Conservation (phyloP, 2,113 vertebrate genomes). For the Eonycteris spelaea region DNA sequence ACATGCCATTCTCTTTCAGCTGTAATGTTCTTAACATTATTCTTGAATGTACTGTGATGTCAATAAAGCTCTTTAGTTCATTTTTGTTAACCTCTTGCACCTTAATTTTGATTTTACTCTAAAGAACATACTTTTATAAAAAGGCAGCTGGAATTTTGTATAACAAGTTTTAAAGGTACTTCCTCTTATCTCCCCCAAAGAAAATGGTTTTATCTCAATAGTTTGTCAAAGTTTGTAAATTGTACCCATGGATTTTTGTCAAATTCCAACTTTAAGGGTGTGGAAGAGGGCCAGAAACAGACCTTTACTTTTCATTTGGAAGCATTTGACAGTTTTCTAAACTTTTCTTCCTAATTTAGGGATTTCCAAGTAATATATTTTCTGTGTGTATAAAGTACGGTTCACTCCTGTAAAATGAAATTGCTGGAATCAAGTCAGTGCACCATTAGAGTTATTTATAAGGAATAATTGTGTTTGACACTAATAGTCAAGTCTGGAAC, state of each 20-base stretch:
- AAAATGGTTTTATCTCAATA: conserved; percentile 77
- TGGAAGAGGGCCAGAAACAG: conserved; percentile 71
- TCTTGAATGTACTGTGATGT: conserved; percentile 94
- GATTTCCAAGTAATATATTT: conserved; percentile 72
- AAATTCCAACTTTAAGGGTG: conserved; percentile 63
- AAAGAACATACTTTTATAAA: conserved; percentile 77
- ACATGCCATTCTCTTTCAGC: conserved; percentile 88
- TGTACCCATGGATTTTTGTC: conserved; percentile 71
- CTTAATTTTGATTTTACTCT: conserved; percentile 84
- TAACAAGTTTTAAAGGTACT: conserved; percentile 81
- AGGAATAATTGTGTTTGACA: conserved; percentile 70
- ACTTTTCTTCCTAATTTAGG: conserved; percentile 50
- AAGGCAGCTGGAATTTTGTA: conserved; percentile 82
- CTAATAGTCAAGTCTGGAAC: conserved; percentile 72
- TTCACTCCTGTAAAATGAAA: conserved; percentile 76
- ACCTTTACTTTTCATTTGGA: conserved; percentile 73
- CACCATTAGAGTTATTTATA: conserved; percentile 68
- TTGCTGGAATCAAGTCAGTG: conserved; percentile 68
- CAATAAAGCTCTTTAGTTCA: conserved; percentile 90
- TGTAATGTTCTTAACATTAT: conserved; percentile 94
- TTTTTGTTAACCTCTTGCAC: conserved; percentile 89
- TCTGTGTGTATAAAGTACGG: conserved; percentile 78
- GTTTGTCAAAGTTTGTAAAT: conserved; percentile 76
- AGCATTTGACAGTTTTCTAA: conserved; percentile 70
- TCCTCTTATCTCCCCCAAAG: conserved; percentile 65